A percentile compares a stretch with the other conserved stretches of the same genome.
Evolutionary conservation across 35 echinoderm and acorn worm species (phyloP).

Genomic region (Heliocidaris tuberculata): DNA sequence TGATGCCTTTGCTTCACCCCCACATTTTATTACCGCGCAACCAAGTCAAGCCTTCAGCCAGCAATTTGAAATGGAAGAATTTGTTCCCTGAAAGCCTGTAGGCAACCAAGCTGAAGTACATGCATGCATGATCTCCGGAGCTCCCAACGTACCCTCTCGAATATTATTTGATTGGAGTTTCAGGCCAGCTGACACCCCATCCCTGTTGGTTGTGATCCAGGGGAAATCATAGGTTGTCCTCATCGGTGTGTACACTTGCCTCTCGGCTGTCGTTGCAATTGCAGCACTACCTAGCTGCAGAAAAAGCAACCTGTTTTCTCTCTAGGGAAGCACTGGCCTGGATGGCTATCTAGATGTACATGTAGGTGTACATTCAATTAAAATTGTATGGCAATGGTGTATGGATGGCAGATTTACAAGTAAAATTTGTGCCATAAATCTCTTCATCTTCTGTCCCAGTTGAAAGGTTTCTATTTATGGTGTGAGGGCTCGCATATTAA

Average conservation of each 20-base stretch:
- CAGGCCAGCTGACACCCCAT: not conserved
- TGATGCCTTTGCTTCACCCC: too few relatives aligned
- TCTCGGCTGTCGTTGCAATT: not conserved
- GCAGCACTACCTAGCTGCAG: not conserved
- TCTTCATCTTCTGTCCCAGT: not conserved
- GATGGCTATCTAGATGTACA: not conserved
- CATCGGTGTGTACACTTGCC: not conserved
- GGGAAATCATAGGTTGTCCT: constrained; percentile 1
- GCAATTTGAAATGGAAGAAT: not conserved
- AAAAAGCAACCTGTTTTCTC: not conserved
- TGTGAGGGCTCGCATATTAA: not conserved
- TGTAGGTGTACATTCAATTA: not conserved
- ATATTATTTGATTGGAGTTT: not conserved
- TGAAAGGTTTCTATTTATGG: not conserved
- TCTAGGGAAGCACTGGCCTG: not conserved
- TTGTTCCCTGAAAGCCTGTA: not conserved
- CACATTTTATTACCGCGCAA: not conserved
- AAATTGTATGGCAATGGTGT: not conserved
- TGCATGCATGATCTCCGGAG: not conserved
- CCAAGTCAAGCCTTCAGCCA: not conserved
- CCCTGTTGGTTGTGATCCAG: not conserved
- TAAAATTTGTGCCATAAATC: not conserved
- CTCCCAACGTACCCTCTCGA: not conserved
- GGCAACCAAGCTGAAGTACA: not conserved
- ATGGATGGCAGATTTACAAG: not conserved